Evolutionary conservation across 2,797 vertebrate genomes (phyloP).

Genomic region (Danio aesculapii): DNA sequence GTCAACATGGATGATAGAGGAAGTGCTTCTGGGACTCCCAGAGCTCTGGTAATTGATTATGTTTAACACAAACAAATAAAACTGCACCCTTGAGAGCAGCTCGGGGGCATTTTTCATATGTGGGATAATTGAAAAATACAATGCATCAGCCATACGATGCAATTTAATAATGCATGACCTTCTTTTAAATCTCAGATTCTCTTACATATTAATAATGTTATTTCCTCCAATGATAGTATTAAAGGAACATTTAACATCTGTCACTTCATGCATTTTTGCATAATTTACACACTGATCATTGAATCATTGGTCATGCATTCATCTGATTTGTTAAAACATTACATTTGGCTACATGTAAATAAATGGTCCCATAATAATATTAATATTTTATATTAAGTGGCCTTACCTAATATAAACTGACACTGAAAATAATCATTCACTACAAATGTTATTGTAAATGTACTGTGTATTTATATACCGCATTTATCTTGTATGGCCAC

Average conservation of each 20-base stretch:
- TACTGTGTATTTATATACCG: too few species aligned
- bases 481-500: too few species aligned
- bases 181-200: neutral
- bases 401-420: too few species aligned
- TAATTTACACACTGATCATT: too few species aligned
- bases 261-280: too few species aligned
- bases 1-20: constrained; percentile 13
- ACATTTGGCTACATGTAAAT: too few species aligned
- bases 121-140: neutral
- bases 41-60: constrained; percentile 32
- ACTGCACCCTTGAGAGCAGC: neutral
- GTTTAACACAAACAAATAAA: constrained; percentile 40
- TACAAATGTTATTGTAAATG: too few species aligned
- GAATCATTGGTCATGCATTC: too few species aligned
- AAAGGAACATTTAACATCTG: neutral
- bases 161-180: neutral
- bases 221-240: neutral
- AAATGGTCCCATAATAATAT: too few species aligned
- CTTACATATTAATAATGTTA: neutral
- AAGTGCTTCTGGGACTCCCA: constrained; percentile 22
- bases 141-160: neutral
- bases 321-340: too few species aligned
- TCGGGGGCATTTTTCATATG: neutral
- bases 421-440: too few species aligned
- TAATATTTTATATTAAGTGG: too few species aligned